Base-by-base conservation (phyloP, 2,888 invertebrate genomes). In the Hydroisotoma schaefferi region DNA sequence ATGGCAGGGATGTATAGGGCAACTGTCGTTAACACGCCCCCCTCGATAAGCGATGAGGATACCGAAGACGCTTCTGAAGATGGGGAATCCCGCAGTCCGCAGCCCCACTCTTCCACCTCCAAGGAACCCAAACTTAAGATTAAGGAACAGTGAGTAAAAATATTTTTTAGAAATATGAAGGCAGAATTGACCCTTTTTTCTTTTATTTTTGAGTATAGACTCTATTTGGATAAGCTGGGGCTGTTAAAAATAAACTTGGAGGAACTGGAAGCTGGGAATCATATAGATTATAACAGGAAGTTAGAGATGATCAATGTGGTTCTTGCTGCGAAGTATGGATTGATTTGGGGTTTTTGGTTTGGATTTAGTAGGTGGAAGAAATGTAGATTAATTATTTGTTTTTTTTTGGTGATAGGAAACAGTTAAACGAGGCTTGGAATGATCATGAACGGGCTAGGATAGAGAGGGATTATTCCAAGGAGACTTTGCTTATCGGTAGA, bases 51-150 rank as follows among this genome's bases (percentile, higher is more conserved):
- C 25, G 68, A 69, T 55, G 69, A 69, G 87, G 94, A 94, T 76
- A 95, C 95, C 0, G 95, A 94, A 78, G 95, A 95, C 80, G 94
- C 94, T 0, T 94, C 94, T 78, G 95, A 95, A 78, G 68, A 70
- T 56, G 71, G 71, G 1, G 68, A 67, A 18, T 55, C 48, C 2
- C 49, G 53, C 20, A 27, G 2, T 26, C 1, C 37, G 28, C 77
- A 79, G 60, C 88, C 87, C 29, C 83, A 87, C 27, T n/a, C n/a
- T n/a, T n/a, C n/a, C n/a, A n/a, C n/a, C n/a, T n/a, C n/a, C n/a
- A n/a, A n/a, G n/a, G n/a, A n/a, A n/a, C n/a, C n/a, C n/a, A n/a
- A n/a, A n/a, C n/a, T n/a, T n/a, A 91, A 90, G 80, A 87, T 90
- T 59, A 91, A 90, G 77, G 91, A 92, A 78, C 90, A 90, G 88